Conservation (phyloP, 1,140 invertebrate species). For the Rhyacophila brunnea region DNA sequence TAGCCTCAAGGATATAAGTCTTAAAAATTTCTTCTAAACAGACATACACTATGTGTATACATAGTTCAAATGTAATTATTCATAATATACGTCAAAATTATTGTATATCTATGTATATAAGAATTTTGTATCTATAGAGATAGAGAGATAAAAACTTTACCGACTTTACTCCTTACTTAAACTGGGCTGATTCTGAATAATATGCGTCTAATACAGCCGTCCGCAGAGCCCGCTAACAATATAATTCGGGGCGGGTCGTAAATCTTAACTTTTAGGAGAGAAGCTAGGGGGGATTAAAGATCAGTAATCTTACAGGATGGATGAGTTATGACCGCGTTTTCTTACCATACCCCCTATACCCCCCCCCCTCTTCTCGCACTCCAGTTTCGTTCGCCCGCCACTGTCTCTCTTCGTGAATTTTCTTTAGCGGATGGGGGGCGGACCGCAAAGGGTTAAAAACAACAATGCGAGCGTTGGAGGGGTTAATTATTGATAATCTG, state of each 20-base stretch:
- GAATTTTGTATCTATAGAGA: no score
- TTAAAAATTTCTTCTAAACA: no score
- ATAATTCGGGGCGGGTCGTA: conserved; percentile 64
- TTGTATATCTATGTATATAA: no score
- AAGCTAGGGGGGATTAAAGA: conserved; percentile 67
- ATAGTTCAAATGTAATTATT: no score
- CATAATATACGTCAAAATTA: no score
- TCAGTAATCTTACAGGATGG: conserved; percentile 68
- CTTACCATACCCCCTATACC: conserved; percentile 10
- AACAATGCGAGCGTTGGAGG: background rate
- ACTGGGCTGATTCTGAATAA: background rate
- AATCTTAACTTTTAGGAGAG: conserved; percentile 70
- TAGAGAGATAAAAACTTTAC: background rate
- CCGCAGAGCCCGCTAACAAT: conserved; percentile 48
- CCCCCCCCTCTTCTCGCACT: conserved; percentile 8
- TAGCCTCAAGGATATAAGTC: no score
- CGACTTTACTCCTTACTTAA: background rate
- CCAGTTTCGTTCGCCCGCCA: conserved; percentile 38
- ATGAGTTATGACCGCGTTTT: conserved; percentile 59
- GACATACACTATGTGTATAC: no score
- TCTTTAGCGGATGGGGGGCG: conserved; percentile 1
- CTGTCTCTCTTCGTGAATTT: conserved; percentile 36
- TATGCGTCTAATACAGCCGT: no score
- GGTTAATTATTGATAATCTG: no score
- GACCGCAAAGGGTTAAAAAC: conserved; percentile 16